These are phyloP conservation scores for Alosa alosa DNA, from an alignment of 2,113 vertebrate species.

Conservation along the genomic window DNA sequence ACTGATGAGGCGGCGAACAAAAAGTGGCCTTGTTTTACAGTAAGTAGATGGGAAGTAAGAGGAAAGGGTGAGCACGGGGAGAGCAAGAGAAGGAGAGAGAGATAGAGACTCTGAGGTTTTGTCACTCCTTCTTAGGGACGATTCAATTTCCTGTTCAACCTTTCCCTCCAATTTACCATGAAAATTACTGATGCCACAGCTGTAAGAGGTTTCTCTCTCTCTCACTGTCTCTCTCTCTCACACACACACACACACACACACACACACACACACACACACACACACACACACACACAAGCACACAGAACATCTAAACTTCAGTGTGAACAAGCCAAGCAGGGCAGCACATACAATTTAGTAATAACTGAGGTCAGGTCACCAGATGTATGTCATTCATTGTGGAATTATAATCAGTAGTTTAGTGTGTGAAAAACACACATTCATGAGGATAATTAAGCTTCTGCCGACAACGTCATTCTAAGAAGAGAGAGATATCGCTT, in stretches of 20 bases:
- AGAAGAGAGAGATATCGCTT: not conserved
- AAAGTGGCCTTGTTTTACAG: conserved; percentile 68
- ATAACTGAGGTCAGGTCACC: not conserved
- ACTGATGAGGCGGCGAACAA: conserved; percentile 72
- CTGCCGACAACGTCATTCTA: not conserved
- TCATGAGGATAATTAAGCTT: not conserved
- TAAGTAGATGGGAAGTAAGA: conserved; percentile 51
- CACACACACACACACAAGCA: conserved; percentile 9
- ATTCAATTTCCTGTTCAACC: conserved; percentile 45
- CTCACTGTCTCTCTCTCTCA: not conserved
- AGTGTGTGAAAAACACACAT: not conserved
- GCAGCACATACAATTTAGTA: not conserved
- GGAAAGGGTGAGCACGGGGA: conserved; percentile 41
- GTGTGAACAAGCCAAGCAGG: not conserved
- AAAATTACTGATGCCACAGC: conserved; percentile 27
- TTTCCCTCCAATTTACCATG: conserved; percentile 36
- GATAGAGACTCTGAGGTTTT: conserved; percentile 19
- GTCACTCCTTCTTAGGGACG: conserved; percentile 25
- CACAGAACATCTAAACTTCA: not conserved
- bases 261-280: not conserved
- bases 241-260: conserved; percentile 1
- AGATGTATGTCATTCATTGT: not conserved
- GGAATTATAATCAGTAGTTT: not conserved
- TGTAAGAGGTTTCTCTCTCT: not conserved
- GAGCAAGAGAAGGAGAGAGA: conserved; percentile 21